Percentiles rank a stretch among this genome's conserved stretches.
phyloP scores from a whole-genome alignment of 2,113 vertebrate genomes.

The mouse (Mus musculus) region GRCm39 chr16:59396001-59396500 shows the following conservation, averaged over 20 bases:
- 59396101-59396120: background rate
- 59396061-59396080: background rate
- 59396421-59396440: background rate
- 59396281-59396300: too few relatives aligned
- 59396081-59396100: background rate
- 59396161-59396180: background rate
- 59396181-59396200: background rate
- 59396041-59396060: background rate
- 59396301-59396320: too few relatives aligned
- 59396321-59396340: background rate
- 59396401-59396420: background rate
- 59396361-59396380: background rate
- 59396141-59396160: background rate
- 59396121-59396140: background rate
- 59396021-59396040: background rate
- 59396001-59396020: background rate
- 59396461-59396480: background rate
- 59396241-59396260: constrained; percentile 24
- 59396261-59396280: background rate
- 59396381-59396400: background rate
- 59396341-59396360: background rate
- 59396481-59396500: background rate
- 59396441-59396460: background rate
- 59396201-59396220: background rate
- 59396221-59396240: constrained; percentile 5